Base-by-base conservation (phyloP, 2,797 vertebrate genomes). In the Cephalopachus bancanus region DNA sequence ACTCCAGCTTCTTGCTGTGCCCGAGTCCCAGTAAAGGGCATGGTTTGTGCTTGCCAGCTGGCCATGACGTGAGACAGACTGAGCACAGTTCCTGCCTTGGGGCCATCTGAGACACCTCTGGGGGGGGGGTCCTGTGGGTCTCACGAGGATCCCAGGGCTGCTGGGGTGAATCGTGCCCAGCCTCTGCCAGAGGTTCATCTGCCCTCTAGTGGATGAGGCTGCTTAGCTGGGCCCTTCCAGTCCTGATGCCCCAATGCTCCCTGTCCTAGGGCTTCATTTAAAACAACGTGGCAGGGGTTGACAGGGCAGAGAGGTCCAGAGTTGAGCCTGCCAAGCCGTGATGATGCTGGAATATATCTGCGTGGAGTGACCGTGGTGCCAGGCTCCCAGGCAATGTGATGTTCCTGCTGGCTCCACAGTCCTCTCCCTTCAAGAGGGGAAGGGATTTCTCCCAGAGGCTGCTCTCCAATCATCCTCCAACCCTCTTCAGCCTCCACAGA, bases 371-470 rank as follows among this genome's bases (percentile, higher is more conserved):
- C 37, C 37, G 37, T 3, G 37, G 37, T 37, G 37, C 37, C 37
- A 37, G 37, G 37, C 37, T 37, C 37, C 37, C 37, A 37, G 37
- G 37, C 37, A 37, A 37, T 37, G 37, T 15, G 51, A 51, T n/a
- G 69, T 57, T 78, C 57, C 94, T 76, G n/a, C 33, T 62, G 72
- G 74, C 87, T 88, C 76, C 79, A 74, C 94, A 90, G 53, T 19
- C 5, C 88, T 92, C 59, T 95, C 69, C 81, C 90, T 94, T 76
- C 65, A 84, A 89, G 53, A 90, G 75, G 44, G 44, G 64, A 97
- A 79, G 83, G 67, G 92, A 95, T 89, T 81, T 6, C 65, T 93
- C 44, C 51, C 78, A 8, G 60, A 90, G 83, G 87, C 62, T 64
- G 37, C 37, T 37, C 37, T 37, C 37, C 37, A 37, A 37, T 37